Evolutionary conservation across 1,140 invertebrate species (phyloP), one percentile per base, ranked within the genome.

Genomic region (Zaprionus ornatus): DNA sequence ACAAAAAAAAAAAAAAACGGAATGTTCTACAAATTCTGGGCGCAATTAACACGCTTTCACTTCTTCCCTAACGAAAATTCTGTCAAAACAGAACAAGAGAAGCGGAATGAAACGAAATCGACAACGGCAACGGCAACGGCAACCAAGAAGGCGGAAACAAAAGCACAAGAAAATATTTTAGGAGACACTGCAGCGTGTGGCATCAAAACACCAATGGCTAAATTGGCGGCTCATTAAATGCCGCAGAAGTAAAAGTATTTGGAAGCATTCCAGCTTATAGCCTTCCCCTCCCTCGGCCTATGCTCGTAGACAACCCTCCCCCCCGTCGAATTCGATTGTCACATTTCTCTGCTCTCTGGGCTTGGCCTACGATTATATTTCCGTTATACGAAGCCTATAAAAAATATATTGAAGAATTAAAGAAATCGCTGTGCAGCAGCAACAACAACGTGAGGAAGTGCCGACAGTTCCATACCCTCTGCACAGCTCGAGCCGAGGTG

Each of bases 171-270:
- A 71, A 59, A 45, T 45, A 64, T 48, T 60, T 64, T 62, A 21
- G 55, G 29, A 19, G 59, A 40, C 57, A 82, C 64, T 80, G 84
- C 84, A 88, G 10, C 10, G 45, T 45, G 61, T 90, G 85, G 77
- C 86, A 90, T 90, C 69, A 90, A 90, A 88, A 85, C 85, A 79
- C 81, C 79, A 80, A 90, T 90, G 85, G 85, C 85, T 79, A 90
- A 76, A 79, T 76, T 71, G 82, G 67, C 65, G 80, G 65, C 77
- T 87, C 70, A 88, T 86, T 87, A 82, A 80, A 77, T 86, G 62
- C 71, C 79, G 45, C 68, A 71, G 74, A 48, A 70, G 82, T 70
- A 59, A 69, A 68, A 71, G 66, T 69, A 81, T 76, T 79, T 80
- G 37, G 54, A 78, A 17, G 64, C 73, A 73, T 65, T 62, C 57